Base-by-base conservation (phyloP, 2,113 vertebrate species). In the Larimichthys polyactis region DNA sequence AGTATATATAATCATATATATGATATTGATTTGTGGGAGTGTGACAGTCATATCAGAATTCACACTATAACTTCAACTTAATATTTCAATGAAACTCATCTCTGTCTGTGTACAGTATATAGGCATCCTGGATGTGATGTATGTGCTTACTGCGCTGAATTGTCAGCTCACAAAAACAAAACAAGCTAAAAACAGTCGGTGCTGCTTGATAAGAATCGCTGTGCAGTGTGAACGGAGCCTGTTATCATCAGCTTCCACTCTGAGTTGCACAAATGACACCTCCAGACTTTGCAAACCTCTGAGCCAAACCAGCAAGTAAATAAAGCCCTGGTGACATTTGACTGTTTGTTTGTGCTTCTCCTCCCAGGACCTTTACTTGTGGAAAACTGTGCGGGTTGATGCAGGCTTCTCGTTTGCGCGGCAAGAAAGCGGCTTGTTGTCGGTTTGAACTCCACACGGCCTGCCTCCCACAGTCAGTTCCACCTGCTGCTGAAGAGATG, bases 351-450 rank as follows among this genome's bases (percentile, higher is more conserved):
- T 74, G 40, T 73, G n/a, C 59, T 67, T 71, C 32, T 62, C 72
- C 58, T 43, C 36, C 36, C 7, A 40, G 16, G 76, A 62, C 59
- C 48, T 59, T n/a, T 71, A 43, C 59, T 78, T 52, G 71, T 69
- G 70, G 64, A 64, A 80, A 75, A 75, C 11, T 49, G 71, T 60
- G 66, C 32, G 40, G 73, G 78, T 49, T 71, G 59, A 74, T 43
- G 36, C 69, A 68, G 49, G 12, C 49, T 54, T 69, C 36, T 51
- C 70, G 72, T 85, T 79, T 22, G 27, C 48, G 24, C 8, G 24
- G 44, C 44, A 70, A 49, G 62, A 63, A 51, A 67, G 0, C 10
- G 48, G 15, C 10, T 57, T 58, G 70, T n/a, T 55, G 49, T 77
- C 11, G 19, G 29, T 72, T 57, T 72, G 67, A 55, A 52, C 20